Evolutionary conservation across 2,888 invertebrate species (phyloP), one percentile per base, ranked within the genome.

Genomic region (Chrysina gloriosa): DNA sequence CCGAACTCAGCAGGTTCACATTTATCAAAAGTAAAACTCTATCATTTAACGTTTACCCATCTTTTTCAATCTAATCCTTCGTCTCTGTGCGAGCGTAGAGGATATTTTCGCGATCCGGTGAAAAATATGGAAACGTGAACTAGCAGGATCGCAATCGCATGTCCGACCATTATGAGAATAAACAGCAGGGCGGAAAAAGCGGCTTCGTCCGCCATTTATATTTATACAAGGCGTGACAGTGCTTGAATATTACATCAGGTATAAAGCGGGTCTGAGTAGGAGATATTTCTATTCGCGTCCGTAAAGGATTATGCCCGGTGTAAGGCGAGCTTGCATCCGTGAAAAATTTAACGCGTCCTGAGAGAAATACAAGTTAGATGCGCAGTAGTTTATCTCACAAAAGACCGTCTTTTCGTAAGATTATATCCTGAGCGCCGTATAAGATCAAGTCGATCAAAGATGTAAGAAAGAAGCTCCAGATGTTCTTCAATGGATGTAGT

Each of bases 171-270:
- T 42, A 58, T 0, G 42, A 27, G 14, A 58, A 58, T 27, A 58
- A 58, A 58, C 25, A 58, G 39, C 11, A 11, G 5, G 14, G 42
- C 7, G 25, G n/a, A 25, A 42, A 23, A 39, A 39, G 2, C n/a
- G 14, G 6, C 6, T 9, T 16, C 39, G 16, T 14, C 27, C 16
- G 23, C 36, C 25, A 58, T 58, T 58, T 58, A 58, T 58, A 58
- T 58, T 29, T 42, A 58, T 42, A 39, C 42, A 58, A 58, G 25
- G 14, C 58, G 42, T 42, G 39, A 58, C 58, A 39, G 25, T 25
- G 25, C 42, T 39, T 58, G 42, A 58, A 58, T 58, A 58, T 42
- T 58, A 39, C 58, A 58, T 42, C 56, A 56, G 34, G 42, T 58
- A 42, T 39, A 58, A 21, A 11, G 52, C 21, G 4, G 36, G 36